Evolutionary conservation across 2,113 vertebrate genomes (phyloP).

Genomic region (Oplegnathus fasciatus): DNA sequence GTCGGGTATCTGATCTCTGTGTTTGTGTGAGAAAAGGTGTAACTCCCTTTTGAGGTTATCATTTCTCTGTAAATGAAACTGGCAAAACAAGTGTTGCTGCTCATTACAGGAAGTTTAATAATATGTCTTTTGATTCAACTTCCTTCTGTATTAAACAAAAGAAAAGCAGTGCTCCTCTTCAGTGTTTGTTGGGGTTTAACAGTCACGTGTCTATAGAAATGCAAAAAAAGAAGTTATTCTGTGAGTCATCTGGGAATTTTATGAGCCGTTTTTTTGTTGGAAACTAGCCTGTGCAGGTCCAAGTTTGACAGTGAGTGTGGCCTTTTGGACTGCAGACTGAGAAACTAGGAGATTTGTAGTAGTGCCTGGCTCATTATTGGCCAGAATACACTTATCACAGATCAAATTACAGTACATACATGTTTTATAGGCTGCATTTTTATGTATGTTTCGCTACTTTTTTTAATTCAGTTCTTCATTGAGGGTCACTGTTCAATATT

Average conservation of each 20-base stretch:
- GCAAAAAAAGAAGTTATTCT: background rate
- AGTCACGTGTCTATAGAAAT: background rate
- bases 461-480: background rate
- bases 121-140: background rate
- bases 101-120: background rate
- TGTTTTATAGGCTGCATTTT: too few species aligned
- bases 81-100: rapidly evolving
- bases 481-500: background rate
- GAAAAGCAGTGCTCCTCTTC: background rate
- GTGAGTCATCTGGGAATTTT: too few species aligned
- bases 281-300: background rate
- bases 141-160: background rate
- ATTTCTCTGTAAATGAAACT: conserved; percentile 17
- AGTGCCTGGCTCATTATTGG: too few species aligned
- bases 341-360: too few species aligned
- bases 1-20: background rate
- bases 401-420: too few species aligned
- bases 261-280: background rate
- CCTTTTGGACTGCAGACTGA: background rate
- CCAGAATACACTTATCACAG: background rate
- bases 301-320: background rate
- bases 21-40: background rate
- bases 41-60: too few species aligned
- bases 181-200: background rate
- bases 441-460: too few species aligned